A percentile compares a stretch with the other conserved stretches of the same genome.
Conservation (phyloP, 2,888 invertebrate species). For the Rhodophaea formosa region DNA sequence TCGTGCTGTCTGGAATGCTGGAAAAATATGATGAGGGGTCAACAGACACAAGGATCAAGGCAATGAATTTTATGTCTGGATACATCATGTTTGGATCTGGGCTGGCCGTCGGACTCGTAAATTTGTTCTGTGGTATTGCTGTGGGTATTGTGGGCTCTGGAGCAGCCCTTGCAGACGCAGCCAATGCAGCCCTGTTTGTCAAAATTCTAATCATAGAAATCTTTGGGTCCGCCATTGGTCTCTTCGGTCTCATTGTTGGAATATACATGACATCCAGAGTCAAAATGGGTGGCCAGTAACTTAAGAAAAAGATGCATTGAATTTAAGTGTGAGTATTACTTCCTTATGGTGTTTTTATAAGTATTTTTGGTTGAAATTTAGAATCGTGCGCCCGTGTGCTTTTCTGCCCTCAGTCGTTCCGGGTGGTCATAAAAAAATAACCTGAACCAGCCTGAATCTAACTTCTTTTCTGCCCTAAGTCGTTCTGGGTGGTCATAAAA, state of each 20-base stretch:
- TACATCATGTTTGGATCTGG: conserved; percentile 98
- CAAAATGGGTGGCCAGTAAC: conserved; percentile 87
- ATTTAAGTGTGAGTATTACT: conserved; percentile 68
- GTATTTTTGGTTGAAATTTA: background rate
- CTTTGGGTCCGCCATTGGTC: conserved; percentile 99
- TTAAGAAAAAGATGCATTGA: conserved; percentile 41
- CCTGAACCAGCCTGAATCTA: too few relatives aligned
- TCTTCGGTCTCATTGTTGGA: conserved; percentile 99
- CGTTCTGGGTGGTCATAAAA: too few relatives aligned
- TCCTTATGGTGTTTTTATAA: conserved; percentile 25
- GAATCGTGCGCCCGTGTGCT: too few relatives aligned
- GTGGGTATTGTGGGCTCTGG: conserved; percentile 99
- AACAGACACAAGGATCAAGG: conserved; percentile 62
- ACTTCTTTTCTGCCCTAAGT: too few relatives aligned
- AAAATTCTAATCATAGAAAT: conserved; percentile 99
- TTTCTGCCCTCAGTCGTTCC: too few relatives aligned
- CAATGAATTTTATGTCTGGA: conserved; percentile 90
- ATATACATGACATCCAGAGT: conserved; percentile 95
- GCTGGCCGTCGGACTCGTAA: conserved; percentile 95
- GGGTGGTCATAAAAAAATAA: too few relatives aligned
- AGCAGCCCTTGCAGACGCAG: conserved; percentile 98
- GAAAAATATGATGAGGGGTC: conserved; percentile 80
- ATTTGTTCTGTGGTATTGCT: conserved; percentile 95
- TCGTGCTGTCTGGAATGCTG: conserved; percentile 94
- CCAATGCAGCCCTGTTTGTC: conserved; percentile 97